Conservation (phyloP, 2,113 vertebrate species). For the Australoheros scitulus region DNA sequence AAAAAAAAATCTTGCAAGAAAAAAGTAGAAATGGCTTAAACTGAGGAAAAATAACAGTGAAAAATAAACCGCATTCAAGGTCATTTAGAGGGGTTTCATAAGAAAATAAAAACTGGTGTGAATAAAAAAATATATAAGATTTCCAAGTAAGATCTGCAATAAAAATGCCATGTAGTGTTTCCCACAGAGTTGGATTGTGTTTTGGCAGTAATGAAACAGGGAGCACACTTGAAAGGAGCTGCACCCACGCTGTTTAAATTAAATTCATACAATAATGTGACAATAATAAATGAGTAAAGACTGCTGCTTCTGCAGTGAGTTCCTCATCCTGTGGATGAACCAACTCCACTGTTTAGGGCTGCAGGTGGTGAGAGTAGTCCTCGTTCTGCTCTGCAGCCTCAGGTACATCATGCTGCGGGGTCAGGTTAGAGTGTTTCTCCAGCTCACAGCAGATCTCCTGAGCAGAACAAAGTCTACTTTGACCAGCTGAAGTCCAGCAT, state of each 20-base stretch:
- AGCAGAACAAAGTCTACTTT: not conserved
- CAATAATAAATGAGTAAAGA: not conserved
- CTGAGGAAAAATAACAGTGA: accelerated
- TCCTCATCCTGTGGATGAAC: not conserved
- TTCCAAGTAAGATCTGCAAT: not conserved
- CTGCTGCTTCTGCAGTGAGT: not conserved
- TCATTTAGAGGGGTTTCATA: not conserved
- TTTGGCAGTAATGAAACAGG: not conserved
- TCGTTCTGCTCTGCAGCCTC: not conserved
- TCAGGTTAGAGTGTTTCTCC: not conserved
- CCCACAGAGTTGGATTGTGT: not conserved
- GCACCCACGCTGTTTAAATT: not conserved
- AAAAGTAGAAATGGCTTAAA: conserved; percentile 11
- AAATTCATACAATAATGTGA: not conserved
- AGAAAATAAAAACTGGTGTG: not conserved
- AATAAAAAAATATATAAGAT: not conserved
- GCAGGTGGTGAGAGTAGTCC: not conserved
- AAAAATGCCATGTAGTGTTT: not conserved
- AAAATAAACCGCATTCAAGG: not conserved
- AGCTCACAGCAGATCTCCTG: not conserved
- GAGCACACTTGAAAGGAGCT: no score
- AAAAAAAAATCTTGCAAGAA: not conserved
- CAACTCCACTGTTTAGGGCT: no score
- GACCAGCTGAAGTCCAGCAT: not conserved
- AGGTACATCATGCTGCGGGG: not conserved